Base-by-base conservation (phyloP, 2,113 vertebrate genomes). In the Ceuthmochares aereus region DNA sequence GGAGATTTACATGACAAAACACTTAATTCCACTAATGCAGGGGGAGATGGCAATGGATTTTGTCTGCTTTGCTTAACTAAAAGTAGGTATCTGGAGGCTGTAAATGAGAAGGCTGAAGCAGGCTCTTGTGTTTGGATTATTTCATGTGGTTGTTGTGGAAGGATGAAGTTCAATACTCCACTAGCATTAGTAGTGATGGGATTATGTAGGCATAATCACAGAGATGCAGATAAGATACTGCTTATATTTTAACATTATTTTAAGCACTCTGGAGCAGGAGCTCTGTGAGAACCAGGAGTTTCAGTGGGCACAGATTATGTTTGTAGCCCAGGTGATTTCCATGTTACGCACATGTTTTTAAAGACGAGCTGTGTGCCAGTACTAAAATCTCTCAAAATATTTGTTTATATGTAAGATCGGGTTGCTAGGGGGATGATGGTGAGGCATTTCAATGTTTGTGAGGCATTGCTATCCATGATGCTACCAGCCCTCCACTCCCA, bases 1-100 rank as follows among this genome's bases (percentile, higher is more conserved):
- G 34, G 60, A 79, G 56, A 90, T 94, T 91, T 95, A 75, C 64
- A 15, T 77, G 52, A 72, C 68, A 90, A 91, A 91, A 89, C 59
- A 43, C 42, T 73, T 94, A 70, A 93, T 96, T 92, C 72, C 70
- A n/a, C 56, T 72, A 56, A 82, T 91, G 78, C 62, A 91, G 3
- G 56, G 45, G 54, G n/a, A 88, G 74, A 56, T 49, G 52, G 14
- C 70, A 93, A 95, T 89, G 88, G 81, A 37, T 88, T 96, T 87
- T 76, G 55, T 95, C 90, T 82, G 55, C 51, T 30, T 76, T 77
- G 16, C 68, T 91, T 34, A 90, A 73, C 58, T 79, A 37, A 27
- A 93, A 91, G 63, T 19, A 51, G 34, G 5, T 88, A 36, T 54
- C 43, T 95, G 88, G 64, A 37, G 93, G 58, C n/a, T 36, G 30